Evolutionary conservation across 2,113 vertebrate genomes (phyloP).

Genomic region (Parotia lawesii): DNA sequence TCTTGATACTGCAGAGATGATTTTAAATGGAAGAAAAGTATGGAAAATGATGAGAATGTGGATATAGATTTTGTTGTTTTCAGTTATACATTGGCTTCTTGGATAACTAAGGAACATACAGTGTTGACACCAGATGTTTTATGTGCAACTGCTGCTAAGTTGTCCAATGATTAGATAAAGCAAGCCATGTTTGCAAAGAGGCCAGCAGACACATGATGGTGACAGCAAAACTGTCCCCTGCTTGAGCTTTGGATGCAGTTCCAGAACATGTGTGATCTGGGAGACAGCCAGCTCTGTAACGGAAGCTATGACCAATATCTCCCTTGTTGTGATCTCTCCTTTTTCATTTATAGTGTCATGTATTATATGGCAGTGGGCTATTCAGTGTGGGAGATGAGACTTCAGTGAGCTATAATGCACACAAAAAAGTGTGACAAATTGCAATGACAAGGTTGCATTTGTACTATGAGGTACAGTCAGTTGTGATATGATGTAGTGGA

Average conservation of each 20-base stretch:
- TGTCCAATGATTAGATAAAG: neutral
- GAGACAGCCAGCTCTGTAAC: neutral
- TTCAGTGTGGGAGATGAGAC: conserved; percentile 39
- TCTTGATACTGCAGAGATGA: neutral
- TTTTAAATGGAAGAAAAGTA: neutral
- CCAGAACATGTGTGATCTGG: neutral
- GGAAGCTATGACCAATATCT: conserved; percentile 10
- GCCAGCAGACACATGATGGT: neutral
- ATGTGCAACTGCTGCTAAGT: neutral
- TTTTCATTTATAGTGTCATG: conserved; percentile 44
- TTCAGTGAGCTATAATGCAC: conserved; percentile 56
- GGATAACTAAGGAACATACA: neutral
- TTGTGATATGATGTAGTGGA: conserved; percentile 56
- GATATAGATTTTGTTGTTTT: neutral
- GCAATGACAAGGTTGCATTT: conserved; percentile 54
- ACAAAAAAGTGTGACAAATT: conserved; percentile 57
- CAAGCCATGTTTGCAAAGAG: neutral
- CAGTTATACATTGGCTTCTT: neutral
- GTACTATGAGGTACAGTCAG: conserved; percentile 35
- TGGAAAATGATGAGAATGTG: neutral
- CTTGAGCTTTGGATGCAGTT: neutral
- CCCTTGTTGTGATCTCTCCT: conserved; percentile 18
- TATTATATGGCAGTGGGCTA: conserved; percentile 35
- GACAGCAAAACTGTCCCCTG: neutral
- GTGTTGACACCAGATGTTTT: neutral